A percentile compares a stretch with the other conserved stretches of the same genome.
Evolutionary conservation across 2,888 invertebrate genomes (phyloP).

Genomic region (Eupeodes latifasciatus): DNA sequence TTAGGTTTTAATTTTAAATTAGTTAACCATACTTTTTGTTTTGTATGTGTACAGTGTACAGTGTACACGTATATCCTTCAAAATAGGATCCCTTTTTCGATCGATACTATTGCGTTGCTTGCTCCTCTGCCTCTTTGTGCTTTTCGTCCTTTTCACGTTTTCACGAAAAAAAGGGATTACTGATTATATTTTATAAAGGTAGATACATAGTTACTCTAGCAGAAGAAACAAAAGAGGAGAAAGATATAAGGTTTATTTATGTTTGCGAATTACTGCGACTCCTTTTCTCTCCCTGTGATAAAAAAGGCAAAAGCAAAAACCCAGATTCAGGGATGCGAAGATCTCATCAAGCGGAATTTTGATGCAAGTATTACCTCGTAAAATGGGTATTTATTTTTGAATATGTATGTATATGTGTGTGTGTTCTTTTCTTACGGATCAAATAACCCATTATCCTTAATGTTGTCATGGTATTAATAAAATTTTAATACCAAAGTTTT

Average conservation of each 20-base stretch:
- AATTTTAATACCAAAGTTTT: constrained; percentile 68
- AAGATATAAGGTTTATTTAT: constrained; percentile 29
- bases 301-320: background rate
- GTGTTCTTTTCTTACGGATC: constrained; percentile 15
- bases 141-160: no score
- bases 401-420: constrained; percentile 11
- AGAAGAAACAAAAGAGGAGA: constrained; percentile 24
- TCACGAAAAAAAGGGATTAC: constrained; percentile 26
- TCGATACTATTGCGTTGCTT: constrained; percentile 56
- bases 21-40: constrained; percentile 47
- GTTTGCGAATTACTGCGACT: constrained; percentile 17
- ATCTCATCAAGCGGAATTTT: constrained; percentile 48
- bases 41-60: background rate
- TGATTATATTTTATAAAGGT: constrained; percentile 51
- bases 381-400: constrained; percentile 57
- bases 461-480: constrained; percentile 58
- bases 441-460: constrained; percentile 68
- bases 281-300: background rate
- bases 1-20: constrained; percentile 71
- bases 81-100: constrained; percentile 35
- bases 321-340: constrained; percentile 25
- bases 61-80: constrained; percentile 20
- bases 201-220: constrained; percentile 19
- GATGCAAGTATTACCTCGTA: constrained; percentile 20
- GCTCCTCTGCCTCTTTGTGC: background rate